Conservation (phyloP, 2,113 vertebrate species). For the Sturnus vulgaris region DNA sequence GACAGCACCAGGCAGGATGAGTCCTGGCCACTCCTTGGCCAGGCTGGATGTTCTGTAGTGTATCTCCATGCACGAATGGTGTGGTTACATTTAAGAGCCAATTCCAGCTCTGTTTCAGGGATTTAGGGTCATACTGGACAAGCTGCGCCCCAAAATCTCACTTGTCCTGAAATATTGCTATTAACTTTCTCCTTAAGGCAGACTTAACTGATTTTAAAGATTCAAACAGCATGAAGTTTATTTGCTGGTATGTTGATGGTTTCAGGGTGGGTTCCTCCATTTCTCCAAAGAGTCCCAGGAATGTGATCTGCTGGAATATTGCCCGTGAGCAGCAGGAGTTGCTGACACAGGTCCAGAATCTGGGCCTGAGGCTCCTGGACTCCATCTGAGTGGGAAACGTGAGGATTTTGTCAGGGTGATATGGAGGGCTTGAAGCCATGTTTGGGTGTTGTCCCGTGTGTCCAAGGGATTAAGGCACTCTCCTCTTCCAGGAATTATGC, state of each 20-base stretch:
- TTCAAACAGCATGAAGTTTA: not conserved
- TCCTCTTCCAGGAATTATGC: not conserved
- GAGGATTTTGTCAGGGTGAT: not conserved
- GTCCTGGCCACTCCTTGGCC: not conserved
- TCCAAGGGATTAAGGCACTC: not conserved
- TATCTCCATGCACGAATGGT: rapidly evolving
- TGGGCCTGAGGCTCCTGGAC: not conserved
- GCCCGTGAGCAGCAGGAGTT: rapidly evolving
- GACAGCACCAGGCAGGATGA: not conserved
- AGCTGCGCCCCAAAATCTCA: not conserved
- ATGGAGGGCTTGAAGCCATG: rapidly evolving
- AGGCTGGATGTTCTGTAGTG: rapidly evolving
- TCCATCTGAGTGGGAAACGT: not conserved
- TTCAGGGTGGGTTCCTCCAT: not conserved
- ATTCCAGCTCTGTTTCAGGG: not conserved
- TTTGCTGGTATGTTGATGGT: not conserved
- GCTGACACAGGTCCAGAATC: not conserved
- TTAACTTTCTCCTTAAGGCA: not conserved
- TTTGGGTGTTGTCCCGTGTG: not conserved
- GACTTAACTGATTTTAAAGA: not conserved
- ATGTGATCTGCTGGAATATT: rapidly evolving
- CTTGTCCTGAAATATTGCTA: not conserved
- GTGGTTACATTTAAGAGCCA: not conserved
- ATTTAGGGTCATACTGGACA: not conserved
- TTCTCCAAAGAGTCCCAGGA: not conserved